phyloP scores from a whole-genome alignment of 2,797 vertebrate species.

The Enteromius paludinosus region DNA sequence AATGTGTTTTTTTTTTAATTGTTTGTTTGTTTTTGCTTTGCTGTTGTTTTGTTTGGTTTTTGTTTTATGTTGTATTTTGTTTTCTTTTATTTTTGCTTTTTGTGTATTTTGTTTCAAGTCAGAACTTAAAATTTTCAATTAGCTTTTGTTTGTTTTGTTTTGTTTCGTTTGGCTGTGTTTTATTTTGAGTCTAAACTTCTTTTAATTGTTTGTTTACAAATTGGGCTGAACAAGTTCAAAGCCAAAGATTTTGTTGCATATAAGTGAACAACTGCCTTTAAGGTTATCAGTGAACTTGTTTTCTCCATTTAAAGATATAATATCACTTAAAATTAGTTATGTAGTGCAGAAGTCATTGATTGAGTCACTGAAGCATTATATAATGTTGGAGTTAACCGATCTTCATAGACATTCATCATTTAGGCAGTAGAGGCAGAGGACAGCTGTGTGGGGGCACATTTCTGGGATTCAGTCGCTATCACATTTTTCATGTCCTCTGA shows the following conservation, averaged over 20 bases:
- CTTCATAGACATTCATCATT: neutral
- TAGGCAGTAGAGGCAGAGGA: neutral
- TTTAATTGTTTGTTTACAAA: neutral
- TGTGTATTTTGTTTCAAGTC: neutral
- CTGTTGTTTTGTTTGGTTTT: neutral
- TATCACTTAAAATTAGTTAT: neutral
- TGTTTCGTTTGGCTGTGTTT: neutral
- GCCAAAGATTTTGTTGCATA: neutral
- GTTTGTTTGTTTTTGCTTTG: neutral
- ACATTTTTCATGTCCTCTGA: slow-evolving; percentile 36
- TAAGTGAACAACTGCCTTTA: neutral
- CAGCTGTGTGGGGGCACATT: slow-evolving; percentile 28
- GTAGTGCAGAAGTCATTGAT: neutral
- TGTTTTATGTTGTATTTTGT: neutral
- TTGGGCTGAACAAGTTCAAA: neutral
- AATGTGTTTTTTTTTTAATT: no score
- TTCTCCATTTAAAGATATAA: neutral
- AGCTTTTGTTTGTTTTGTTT: neutral
- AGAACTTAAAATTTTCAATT: neutral
- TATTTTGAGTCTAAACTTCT: no score
- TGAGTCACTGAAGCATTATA: neutral
- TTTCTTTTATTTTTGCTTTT: neutral
- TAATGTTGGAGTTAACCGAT: neutral
- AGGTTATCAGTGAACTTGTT: neutral
- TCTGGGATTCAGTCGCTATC: slow-evolving; percentile 12